Base-by-base conservation (phyloP, 2,797 vertebrate species). In the Hippoglossus hippoglossus region DNA sequence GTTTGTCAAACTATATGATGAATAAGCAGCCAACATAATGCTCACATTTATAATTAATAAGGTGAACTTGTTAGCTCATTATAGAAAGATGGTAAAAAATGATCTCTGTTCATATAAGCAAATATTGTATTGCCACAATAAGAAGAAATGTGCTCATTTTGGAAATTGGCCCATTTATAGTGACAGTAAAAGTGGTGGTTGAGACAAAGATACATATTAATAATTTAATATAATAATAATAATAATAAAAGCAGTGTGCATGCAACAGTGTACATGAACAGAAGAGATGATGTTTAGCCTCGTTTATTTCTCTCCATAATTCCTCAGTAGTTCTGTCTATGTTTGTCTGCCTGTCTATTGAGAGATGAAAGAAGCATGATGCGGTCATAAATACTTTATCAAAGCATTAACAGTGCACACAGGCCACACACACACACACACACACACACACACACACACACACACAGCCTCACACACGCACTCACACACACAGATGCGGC, bases 341-440 rank as follows among this genome's bases (percentile, higher is more conserved):
- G 65, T 83, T 81, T 81, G 57, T 83, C 67, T 72, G 73, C 34
- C 46, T 83, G 79, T 85, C 80, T 83, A n/a, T 75, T 52, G 77
- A 68, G 75, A 84, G 78, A 91, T 89, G 73, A 87, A 84, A 89
- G 79, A 53, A 59, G 36, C 21, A 16, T 67, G 69, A 84, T 90
- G 83, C 74, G 77, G 25, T 89, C 85, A 92, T 91, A 76, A 92
- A 92, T 91, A 88, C 76, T 91, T 92, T 71, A 92, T 91, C 82
- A 88, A 84, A 84, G 81, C 67, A 73, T 77, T 79, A 80, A 64
- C 74, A 73, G 63, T 63, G 11, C 31, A 5, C 51, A 47, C 63
- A 56, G 3, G 1, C 61, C 31, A 63, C 64, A 52, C 67, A 75
- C 67, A 73, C 57, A 53, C 63, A 54, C 41, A 3, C 67, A 31